Base-by-base conservation (phyloP, 37 sponge, comb jelly and placozoan genomes). In the Hormiphora californensis region DNA sequence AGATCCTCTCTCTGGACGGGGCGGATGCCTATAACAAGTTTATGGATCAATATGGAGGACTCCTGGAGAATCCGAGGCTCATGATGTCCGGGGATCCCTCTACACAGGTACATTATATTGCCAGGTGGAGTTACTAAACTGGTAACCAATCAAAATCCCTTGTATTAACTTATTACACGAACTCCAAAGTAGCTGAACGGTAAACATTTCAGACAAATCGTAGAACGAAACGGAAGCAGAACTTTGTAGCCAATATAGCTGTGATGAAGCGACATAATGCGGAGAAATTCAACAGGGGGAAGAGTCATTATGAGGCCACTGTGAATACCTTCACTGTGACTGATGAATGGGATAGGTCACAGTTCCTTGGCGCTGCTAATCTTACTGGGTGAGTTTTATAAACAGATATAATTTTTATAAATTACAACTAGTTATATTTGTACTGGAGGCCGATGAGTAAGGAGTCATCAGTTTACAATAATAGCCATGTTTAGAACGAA, bases 11-110 rank as follows among this genome's bases (percentile, higher is more conserved):
- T 8, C 46, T 73, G 81, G 81, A 73, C 22, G 81, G 81, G 9
- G 81, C 44, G 21, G 81, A 21, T 1, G 81, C 81, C 1, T 73
- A 40, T 4, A 73, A 73, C 44, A 36, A 73, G 81, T 73, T 73
- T 41, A 73, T 40, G 4, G 44, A 73, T 22, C 11, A 4, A 5
- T 73, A 73, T n/a, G 81, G 81, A 73, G 8, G 19, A 3, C n/a
- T 4, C 27, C 81, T 73, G 9, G 43, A 41, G 0, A 73, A 40
- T 46, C 44, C 81, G 28, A 73, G 35, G 25, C 43, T 73, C 46
- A 23, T 73, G 41, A 36, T 41, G 25, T 1, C 46, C 15, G 81
- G 27, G 1, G 81, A 73, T 73, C 44, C 25, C 46, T 40, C 7
- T 23, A 57, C 11, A 57, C 28, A 30, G 59, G 19, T 27, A 57